phyloP scores from a whole-genome alignment of 2,113 vertebrate species.

The Oreochromis tanganicae region DNA sequence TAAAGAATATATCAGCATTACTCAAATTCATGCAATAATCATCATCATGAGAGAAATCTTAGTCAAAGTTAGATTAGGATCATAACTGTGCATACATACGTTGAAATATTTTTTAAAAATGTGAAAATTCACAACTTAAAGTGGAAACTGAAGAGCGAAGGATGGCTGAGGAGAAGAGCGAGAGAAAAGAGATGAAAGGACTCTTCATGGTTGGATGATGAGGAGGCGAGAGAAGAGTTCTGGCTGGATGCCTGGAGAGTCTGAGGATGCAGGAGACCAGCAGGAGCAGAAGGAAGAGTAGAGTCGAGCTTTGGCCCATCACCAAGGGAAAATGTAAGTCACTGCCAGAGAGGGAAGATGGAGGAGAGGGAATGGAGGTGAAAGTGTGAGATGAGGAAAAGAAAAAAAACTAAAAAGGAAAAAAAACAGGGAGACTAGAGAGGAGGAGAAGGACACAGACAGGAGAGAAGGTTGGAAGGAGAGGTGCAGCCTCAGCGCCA shows the following conservation, averaged over 20 bases:
- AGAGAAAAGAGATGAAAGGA: constrained; percentile 4
- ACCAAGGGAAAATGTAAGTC: constrained; percentile 2
- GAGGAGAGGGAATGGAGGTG: background rate
- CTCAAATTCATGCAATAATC: background rate
- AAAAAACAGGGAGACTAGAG: background rate
- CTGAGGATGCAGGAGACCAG: constrained; percentile 36
- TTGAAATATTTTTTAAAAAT: background rate
- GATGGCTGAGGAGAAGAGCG: background rate
- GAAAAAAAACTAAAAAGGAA: background rate
- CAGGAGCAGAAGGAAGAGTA: constrained; percentile 32
- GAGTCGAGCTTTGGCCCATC: constrained; percentile 15
- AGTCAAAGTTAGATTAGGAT: background rate
- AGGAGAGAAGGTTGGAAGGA: background rate
- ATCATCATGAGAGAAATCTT: background rate
- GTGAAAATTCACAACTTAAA: background rate
- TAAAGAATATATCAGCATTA: background rate
- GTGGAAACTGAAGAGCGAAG: background rate
- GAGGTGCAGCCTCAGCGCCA: background rate
- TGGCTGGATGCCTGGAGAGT: constrained; percentile 43
- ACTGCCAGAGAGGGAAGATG: constrained; percentile 4
- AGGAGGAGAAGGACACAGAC: background rate
- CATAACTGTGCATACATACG: background rate
- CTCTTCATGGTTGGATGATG: background rate
- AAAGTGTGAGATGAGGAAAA: background rate
- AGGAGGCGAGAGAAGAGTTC: constrained; percentile 29